These are phyloP conservation scores for Acyrthosiphon pisum DNA, from an alignment of 1,140 invertebrate species.

Conservation along the genomic window DNA sequence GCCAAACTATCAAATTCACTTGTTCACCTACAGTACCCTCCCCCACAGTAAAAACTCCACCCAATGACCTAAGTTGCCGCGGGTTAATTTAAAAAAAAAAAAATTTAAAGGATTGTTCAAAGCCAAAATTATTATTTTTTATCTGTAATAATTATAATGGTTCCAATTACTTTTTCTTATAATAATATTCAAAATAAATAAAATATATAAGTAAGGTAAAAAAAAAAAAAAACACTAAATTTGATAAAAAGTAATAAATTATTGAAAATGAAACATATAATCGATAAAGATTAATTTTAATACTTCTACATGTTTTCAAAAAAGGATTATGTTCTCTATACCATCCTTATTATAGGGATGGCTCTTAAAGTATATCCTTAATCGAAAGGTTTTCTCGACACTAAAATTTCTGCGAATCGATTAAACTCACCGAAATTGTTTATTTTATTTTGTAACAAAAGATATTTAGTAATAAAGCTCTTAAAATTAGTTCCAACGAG, in stretches of 20 bases:
- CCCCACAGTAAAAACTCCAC: too few relatives aligned
- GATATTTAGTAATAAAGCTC: background rate
- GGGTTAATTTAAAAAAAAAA: too few relatives aligned
- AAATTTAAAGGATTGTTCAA: background rate
- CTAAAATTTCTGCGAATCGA: background rate
- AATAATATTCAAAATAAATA: background rate
- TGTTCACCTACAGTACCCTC: too few relatives aligned
- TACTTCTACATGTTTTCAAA: background rate
- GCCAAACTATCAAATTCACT: too few relatives aligned
- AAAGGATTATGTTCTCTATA: background rate
- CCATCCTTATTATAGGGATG: background rate
- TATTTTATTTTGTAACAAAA: background rate
- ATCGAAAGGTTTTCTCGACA: background rate
- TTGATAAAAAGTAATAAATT: too few relatives aligned
- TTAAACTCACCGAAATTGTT: background rate
- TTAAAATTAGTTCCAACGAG: background rate
- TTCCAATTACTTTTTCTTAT: background rate
- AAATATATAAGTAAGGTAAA: background rate
- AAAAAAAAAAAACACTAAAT: background rate
- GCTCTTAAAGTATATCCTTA: background rate
- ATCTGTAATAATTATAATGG: background rate
- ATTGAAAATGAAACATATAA: background rate
- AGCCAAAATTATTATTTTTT: background rate
- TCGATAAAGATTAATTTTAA: background rate
- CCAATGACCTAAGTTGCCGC: too few relatives aligned